These are phyloP conservation scores for Parotia lawesii DNA, from an alignment of 2,113 vertebrate genomes.

Conservation along the genomic window DNA sequence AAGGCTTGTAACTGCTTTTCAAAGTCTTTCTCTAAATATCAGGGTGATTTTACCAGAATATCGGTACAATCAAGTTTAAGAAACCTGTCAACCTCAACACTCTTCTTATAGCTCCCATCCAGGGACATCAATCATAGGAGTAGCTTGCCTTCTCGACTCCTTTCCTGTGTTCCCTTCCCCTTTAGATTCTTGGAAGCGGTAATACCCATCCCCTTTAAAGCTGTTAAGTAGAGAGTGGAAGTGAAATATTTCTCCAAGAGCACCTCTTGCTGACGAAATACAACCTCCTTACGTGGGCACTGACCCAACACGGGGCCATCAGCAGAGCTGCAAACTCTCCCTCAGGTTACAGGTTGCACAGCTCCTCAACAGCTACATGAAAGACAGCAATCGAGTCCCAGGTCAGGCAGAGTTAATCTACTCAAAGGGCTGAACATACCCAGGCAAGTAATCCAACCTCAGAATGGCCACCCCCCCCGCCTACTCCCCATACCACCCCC, in stretches of 20 bases:
- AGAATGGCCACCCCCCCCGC: not conserved
- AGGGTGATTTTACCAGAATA: not conserved
- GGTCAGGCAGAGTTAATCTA: not conserved
- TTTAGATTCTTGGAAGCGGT: not conserved
- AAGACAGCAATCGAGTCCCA: not conserved
- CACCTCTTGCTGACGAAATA: slow-evolving; percentile 3
- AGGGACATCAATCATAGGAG: not conserved
- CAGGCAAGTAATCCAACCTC: not conserved
- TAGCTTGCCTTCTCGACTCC: not conserved
- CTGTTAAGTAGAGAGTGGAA: not conserved
- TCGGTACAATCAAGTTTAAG: not conserved
- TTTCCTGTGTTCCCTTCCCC: not conserved
- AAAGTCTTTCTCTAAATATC: not conserved
- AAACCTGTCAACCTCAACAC: not conserved
- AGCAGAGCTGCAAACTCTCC: not conserved
- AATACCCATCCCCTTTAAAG: not conserved
- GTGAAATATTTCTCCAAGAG: slow-evolving; percentile 6
- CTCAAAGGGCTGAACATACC: not conserved
- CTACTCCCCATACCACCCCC: not conserved
- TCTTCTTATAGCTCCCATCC: not conserved
- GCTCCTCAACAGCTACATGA: not conserved
- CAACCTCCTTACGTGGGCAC: not conserved
- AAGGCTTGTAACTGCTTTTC: not conserved
- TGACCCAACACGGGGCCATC: not conserved
- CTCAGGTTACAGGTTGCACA: not conserved